Conservation (phyloP, 2,113 vertebrate genomes). For the Cebidichthys violaceus region DNA sequence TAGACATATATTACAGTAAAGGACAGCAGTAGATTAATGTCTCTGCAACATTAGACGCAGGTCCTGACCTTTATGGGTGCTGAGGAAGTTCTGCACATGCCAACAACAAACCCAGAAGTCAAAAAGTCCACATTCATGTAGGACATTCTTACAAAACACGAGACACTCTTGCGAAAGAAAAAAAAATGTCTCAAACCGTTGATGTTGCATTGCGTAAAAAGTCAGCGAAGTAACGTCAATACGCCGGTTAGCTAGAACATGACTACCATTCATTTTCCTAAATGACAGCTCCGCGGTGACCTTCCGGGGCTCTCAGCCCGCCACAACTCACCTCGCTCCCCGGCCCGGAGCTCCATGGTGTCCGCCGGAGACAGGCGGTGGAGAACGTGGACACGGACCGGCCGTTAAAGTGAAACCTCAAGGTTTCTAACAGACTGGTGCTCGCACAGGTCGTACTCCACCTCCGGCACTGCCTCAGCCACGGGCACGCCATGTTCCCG, state of each 20-base stretch:
- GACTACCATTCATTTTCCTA: neutral
- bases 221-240: no score
- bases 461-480: conserved; percentile 73
- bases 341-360: conserved; percentile 1
- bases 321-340: conserved; percentile 60
- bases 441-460: conserved; percentile 37
- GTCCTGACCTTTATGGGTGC: neutral
- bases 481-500: conserved; percentile 80
- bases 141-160: neutral
- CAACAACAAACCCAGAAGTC: conserved; percentile 5
- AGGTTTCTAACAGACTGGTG: conserved; percentile 27
- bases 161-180: accelerated
- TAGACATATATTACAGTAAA: neutral
- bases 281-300: conserved; percentile 61
- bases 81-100: neutral
- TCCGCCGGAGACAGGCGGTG: conserved; percentile 3
- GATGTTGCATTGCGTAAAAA: neutral
- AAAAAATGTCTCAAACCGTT: accelerated
- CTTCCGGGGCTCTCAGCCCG: conserved; percentile 66
- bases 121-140: neutral
- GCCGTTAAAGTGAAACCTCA: conserved; percentile 39
- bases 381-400: conserved; percentile 29
- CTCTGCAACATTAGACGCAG: neutral
- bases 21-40: neutral
- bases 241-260: accelerated